Evolutionary conservation across 2,113 vertebrate genomes (phyloP), one percentile per base, ranked within the genome.

Genomic region (Neomonachus schauinslandi): DNA sequence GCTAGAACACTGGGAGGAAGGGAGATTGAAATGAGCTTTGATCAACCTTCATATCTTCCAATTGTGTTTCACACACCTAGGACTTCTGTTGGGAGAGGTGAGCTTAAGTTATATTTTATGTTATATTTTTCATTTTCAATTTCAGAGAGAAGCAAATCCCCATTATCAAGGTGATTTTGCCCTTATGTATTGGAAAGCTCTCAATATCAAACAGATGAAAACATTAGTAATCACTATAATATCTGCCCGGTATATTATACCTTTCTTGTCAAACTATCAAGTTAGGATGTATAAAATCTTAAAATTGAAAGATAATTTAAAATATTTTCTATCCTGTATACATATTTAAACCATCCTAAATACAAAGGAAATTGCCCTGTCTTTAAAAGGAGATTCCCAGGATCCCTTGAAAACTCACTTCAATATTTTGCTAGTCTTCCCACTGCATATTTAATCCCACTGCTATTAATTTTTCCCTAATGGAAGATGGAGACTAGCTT

Each of bases 1-100:
- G 33, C 26, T 76, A 83, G 77, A 91, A 39, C 36, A 18, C 14
- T 4, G 15, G 21, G 4, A 51, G 12, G n/a, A 42, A 42, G 21
- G 82, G 80, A 82, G 90, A 69, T 26, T 80, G 69, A 79, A 95
- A 57, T 72, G 39, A 94, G 57, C 91, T 49, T 89, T 65, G 49
- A 76, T 67, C 57, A 55, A 79, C 24, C 11, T 46, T 36, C 77
- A 0, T 39, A 11, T 79, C 69, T 93, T 88, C 39, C 53, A 83
- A 1, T 61, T 83, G 74, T 49, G 46, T 79, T 92, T 89, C 2
- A 1, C 7, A 74, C 4, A 67, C 28, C 26, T 39, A 31, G 28
- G 46, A 53, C 57, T 84, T 92, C 74, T 91, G 33, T 53, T 49
- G 55, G 74, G 80, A 92, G 71, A 85, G 72, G 59, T n/a, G 15